Conservation (phyloP, 2,113 vertebrate genomes). For the Oriolus oriolus region DNA sequence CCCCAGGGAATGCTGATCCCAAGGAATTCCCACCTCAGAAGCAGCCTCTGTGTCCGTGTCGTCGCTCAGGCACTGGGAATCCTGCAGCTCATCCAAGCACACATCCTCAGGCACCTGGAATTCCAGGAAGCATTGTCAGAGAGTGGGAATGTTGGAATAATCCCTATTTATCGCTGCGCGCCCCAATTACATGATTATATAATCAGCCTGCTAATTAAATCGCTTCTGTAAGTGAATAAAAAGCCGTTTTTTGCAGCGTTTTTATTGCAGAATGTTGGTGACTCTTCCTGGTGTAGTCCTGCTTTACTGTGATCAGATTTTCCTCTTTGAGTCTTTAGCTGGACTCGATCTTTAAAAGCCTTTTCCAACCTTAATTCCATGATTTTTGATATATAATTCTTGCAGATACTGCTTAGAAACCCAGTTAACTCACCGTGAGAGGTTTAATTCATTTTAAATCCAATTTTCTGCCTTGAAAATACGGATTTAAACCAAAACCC, state of each 20-base stretch:
- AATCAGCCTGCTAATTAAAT: not conserved
- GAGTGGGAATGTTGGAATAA: not conserved
- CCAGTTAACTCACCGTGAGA: not conserved
- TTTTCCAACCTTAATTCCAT: not conserved
- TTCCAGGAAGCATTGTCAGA: not conserved
- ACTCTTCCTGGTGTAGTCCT: not conserved
- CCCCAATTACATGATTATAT: not conserved
- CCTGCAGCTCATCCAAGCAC: constrained; percentile 77
- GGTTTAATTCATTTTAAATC: not conserved
- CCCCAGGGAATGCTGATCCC: not conserved
- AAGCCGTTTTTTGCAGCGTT: not conserved
- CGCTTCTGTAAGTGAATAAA: not conserved
- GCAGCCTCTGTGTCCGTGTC: constrained; percentile 88
- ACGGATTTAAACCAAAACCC: not conserved
- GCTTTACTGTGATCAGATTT: not conserved
- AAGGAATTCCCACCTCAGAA: constrained; percentile 76
- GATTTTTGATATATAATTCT: not conserved
- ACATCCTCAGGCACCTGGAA: constrained; percentile 76
- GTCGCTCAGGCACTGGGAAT: constrained; percentile 86
- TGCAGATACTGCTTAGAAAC: not conserved
- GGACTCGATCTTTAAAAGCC: not conserved
- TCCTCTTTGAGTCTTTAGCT: not conserved
- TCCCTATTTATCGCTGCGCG: not conserved
- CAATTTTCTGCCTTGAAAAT: not conserved
- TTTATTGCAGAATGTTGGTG: not conserved